These are phyloP conservation scores for Pavo muticus DNA, from an alignment of 2,113 vertebrate genomes.

Conservation along the genomic window DNA sequence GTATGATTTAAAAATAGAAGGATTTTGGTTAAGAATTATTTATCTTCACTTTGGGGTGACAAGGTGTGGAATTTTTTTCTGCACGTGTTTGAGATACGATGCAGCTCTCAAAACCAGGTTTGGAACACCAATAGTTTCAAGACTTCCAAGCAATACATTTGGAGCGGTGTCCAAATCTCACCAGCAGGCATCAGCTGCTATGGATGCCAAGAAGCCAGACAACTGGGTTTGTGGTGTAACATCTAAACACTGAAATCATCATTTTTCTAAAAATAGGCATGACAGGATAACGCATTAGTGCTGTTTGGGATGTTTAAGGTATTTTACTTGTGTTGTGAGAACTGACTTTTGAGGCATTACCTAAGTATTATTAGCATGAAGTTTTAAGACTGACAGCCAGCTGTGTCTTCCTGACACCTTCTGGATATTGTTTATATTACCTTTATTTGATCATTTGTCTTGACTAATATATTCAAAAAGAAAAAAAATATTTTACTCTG, in stretches of 20 bases:
- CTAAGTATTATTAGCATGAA: background rate
- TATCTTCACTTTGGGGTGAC: background rate
- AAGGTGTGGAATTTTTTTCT: background rate
- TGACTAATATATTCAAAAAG: background rate
- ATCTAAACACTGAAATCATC: background rate
- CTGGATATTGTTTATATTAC: background rate
- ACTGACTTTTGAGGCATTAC: background rate
- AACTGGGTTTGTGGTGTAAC: background rate
- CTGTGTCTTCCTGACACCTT: background rate
- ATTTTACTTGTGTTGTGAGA: background rate
- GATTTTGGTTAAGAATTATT: background rate
- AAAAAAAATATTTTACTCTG: background rate
- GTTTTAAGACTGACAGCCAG: background rate
- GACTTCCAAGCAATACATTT: background rate
- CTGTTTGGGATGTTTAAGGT: background rate
- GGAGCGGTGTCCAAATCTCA: background rate
- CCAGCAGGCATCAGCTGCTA: background rate
- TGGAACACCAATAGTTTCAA: background rate
- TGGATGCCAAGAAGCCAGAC: background rate
- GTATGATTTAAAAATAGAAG: background rate
- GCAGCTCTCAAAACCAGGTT: background rate
- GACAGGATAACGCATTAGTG: too few species aligned
- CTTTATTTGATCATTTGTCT: background rate
- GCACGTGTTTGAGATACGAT: background rate
- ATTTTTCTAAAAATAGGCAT: background rate